Evolutionary conservation across 2,113 vertebrate species (phyloP).

Genomic region (Sorex fumeus): DNA sequence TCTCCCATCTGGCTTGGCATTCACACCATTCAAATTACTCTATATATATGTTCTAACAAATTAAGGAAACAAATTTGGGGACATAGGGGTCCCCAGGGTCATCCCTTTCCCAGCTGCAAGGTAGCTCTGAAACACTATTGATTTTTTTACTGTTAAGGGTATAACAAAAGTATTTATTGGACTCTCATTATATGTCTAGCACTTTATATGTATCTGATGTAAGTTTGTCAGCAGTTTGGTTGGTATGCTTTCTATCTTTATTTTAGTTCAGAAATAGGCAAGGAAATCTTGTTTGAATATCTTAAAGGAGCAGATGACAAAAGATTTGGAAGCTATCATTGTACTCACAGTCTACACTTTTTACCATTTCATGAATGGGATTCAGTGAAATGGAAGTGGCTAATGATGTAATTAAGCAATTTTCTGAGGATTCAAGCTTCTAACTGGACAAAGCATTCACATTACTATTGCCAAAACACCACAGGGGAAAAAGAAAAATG

Average conservation of each 20-base stretch:
- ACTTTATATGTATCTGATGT: conserved; percentile 23
- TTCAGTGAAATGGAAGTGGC: neutral
- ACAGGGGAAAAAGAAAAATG: conserved; percentile 1
- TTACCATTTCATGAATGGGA: neutral
- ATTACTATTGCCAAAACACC: neutral
- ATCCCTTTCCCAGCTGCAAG: neutral
- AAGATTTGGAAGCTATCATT: neutral
- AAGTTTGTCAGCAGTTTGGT: neutral
- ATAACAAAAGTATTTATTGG: neutral
- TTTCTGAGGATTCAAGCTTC: conserved; percentile 1
- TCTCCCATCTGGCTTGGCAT: neutral
- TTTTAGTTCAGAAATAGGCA: conserved; percentile 51
- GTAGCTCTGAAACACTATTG: neutral
- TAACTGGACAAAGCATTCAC: neutral
- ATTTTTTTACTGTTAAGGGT: neutral
- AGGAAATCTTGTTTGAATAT: neutral
- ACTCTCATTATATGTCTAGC: neutral
- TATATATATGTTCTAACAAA: conserved; percentile 42
- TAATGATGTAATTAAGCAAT: conserved; percentile 8
- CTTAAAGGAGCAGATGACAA: neutral
- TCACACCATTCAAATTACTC: neutral
- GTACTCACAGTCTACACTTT: neutral
- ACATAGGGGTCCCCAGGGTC: neutral
- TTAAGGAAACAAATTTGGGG: neutral
- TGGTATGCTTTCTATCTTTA: conserved; percentile 1